Conservation (phyloP, 2,888 invertebrate species). For the Cerastis leucographa region DNA sequence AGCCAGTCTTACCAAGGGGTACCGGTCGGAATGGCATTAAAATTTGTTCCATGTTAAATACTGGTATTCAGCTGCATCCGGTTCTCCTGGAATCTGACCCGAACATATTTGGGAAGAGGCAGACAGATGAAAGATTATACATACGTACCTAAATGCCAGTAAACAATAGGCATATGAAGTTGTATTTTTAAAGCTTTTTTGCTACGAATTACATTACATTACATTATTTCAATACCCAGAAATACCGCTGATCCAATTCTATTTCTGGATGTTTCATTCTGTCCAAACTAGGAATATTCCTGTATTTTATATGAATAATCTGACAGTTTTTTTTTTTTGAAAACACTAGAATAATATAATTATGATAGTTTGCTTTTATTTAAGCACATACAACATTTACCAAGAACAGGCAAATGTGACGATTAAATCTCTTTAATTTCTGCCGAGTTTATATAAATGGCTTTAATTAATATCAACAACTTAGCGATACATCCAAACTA, state of each 20-base stretch:
- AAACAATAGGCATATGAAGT: not conserved
- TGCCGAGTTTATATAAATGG: no score
- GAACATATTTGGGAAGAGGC: no score
- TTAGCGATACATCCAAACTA: not conserved
- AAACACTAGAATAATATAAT: no score
- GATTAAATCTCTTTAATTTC: not conserved
- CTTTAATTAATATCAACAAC: not conserved
- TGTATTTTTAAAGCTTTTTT: not conserved
- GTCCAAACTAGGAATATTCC: not conserved
- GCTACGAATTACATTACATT: not conserved
- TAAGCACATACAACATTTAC: not conserved
- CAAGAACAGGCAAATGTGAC: not conserved
- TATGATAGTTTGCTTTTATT: not conserved
- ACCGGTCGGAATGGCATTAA: no score
- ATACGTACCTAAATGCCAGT: not conserved
- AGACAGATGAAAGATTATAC: no score
- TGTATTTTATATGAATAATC: not conserved
- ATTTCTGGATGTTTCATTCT: not conserved
- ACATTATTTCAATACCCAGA: not conserved
- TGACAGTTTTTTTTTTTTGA: not conserved
- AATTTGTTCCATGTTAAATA: no score
- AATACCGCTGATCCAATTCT: not conserved
- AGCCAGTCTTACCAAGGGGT: no score
- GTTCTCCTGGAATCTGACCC: no score
- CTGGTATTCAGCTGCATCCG: no score